Base-by-base conservation (phyloP, 2,888 invertebrate species). In the Hartigia nigra region DNA sequence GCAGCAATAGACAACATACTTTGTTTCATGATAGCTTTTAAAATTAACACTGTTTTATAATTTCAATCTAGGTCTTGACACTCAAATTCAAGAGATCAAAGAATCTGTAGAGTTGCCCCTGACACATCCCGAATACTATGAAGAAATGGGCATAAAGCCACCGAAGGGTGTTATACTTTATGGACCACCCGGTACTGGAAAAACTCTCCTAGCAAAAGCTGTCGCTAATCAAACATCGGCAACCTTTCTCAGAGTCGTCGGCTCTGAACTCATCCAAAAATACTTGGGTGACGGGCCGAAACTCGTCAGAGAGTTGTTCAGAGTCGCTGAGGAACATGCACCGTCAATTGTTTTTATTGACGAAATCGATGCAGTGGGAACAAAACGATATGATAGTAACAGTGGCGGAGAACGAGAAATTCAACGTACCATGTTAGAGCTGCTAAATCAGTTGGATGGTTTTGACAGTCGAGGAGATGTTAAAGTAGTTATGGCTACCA, bases 141-240 rank as follows among this genome's bases (percentile, higher is more conserved):
- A 99, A 92, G 99, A 99, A 93, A 99, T 99, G 99, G 99, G 99
- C 75, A 99, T 99, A 86, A 98, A 98, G 90, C 99, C 99, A 23
- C 99, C 99, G 0, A 99, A 99, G 91, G 99, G 99, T 85, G 99
- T 99, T 1, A 99, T 99, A 89, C 93, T 99, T 69, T 99, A 99
- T 92, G 99, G 99, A 0, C 96, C 97, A 31, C 99, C 99, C 0
- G 99, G 99, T 74, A 99, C 99, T 31, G 99, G 99, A 76, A 99
- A 99, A 92, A 99, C 99, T 0, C 93, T 99, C 70, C 93, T 99
- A 78, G 99, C 99, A 12, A 99, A 99, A 92, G 99, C 99, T 34
- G 99, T 99, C 0, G 99, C 99, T 74, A 99, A 99, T 93, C 99
- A 99, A 92, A 99, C 99, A 0, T 99, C 99, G 0, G 99, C 99